Percentiles rank a stretch among this genome's conserved stretches.
phyloP scores from a whole-genome alignment of 2,113 vertebrate species.

The Eudorcas thomsonii region DNA sequence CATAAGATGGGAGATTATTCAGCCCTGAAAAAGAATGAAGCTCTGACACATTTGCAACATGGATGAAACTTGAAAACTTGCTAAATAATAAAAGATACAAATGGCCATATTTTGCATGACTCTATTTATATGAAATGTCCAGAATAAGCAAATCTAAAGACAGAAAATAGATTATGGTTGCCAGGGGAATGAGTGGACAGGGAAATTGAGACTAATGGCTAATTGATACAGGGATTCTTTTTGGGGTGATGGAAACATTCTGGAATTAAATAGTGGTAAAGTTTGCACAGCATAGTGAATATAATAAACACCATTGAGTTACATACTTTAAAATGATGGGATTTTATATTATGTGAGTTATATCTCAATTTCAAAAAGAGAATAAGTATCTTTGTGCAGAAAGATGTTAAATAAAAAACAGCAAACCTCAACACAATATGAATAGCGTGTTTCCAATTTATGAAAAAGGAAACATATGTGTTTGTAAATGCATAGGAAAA shows the following conservation, averaged over 20 bases:
- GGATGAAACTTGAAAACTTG: not conserved
- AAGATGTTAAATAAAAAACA: not conserved
- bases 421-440: not conserved
- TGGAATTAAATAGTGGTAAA: not conserved
- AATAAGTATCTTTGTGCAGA: not conserved
- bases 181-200: not conserved
- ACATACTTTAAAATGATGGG: not conserved
- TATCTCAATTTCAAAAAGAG: not conserved
- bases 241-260: not conserved
- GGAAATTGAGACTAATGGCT: not conserved
- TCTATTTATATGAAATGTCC: not conserved
- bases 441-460: not conserved
- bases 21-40: not conserved
- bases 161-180: not conserved
- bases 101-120: not conserved
- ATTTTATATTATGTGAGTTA: not conserved
- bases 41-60: not conserved
- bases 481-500: not conserved
- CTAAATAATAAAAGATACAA: not conserved
- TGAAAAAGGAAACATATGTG: not conserved
- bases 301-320: not conserved
- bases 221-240: not conserved
- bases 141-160: not conserved
- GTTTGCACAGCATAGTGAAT: not conserved
- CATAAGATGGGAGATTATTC: not conserved